These are phyloP conservation scores for Drosophila histrio DNA, from an alignment of 2,888 invertebrate species.

Conservation along the genomic window DNA sequence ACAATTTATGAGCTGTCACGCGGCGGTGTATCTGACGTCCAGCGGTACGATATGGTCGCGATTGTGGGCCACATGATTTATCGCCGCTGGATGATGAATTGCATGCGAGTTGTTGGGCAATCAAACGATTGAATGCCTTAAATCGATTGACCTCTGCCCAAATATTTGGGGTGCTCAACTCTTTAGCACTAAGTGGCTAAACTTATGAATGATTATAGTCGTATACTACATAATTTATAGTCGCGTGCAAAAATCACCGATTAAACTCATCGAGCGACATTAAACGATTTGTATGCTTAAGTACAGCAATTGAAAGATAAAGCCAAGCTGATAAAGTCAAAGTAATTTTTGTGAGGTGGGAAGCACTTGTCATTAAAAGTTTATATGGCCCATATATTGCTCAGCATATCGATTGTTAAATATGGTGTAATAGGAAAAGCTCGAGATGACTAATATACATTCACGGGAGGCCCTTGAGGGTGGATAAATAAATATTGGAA, in stretches of 20 bases:
- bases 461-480: background rate
- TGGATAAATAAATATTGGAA: slow-evolving; percentile 10
- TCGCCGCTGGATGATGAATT: slow-evolving; percentile 61
- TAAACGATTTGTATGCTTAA: slow-evolving; percentile 55
- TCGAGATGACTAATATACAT: slow-evolving; percentile 55
- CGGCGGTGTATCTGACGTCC: slow-evolving; percentile 40
- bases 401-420: slow-evolving; percentile 7
- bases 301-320: slow-evolving; percentile 63
- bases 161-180: background rate
- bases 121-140: slow-evolving; percentile 57
- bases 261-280: slow-evolving; percentile 37
- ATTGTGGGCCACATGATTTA: slow-evolving; percentile 58
- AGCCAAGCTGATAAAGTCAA: slow-evolving; percentile 19
- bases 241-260: slow-evolving; percentile 55
- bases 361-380: slow-evolving; percentile 25
- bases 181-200: background rate
- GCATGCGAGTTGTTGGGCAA: slow-evolving; percentile 45
- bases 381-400: slow-evolving; percentile 10
- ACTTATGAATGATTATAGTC: slow-evolving; percentile 4
- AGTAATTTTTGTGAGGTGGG: slow-evolving; percentile 8
- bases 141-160: slow-evolving; percentile 35
- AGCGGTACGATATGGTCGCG: slow-evolving; percentile 20
- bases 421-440: slow-evolving; percentile 47
- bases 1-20: slow-evolving; percentile 59
- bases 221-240: slow-evolving; percentile 31